These are phyloP conservation scores for Zosterops lateralis DNA, from an alignment of 2,113 vertebrate species.

Conservation along the genomic window DNA sequence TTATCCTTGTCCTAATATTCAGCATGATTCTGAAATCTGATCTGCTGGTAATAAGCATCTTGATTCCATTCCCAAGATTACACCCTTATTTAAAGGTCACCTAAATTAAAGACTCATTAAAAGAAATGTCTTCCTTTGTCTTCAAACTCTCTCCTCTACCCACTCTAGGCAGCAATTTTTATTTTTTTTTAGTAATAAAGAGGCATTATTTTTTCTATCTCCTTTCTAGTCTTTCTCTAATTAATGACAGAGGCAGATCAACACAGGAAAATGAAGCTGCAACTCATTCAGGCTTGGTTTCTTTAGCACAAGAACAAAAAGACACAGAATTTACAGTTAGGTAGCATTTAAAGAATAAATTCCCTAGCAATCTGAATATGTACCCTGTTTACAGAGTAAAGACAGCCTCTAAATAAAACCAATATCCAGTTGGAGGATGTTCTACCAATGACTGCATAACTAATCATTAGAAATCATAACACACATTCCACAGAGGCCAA, in stretches of 20 bases:
- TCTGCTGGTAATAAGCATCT: not conserved
- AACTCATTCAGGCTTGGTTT: not conserved
- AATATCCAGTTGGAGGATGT: not conserved
- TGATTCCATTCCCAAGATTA: constrained; percentile 11
- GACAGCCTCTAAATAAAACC: not conserved
- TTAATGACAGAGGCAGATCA: not conserved
- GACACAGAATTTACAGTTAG: not conserved
- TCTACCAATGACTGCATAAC: not conserved
- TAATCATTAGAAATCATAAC: constrained; percentile 36
- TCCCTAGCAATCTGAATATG: not conserved
- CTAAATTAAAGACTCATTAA: not conserved
- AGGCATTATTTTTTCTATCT: not conserved
- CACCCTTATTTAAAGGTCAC: not conserved
- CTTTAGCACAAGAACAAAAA: not conserved
- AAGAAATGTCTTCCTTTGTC: not conserved
- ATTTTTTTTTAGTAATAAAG: not conserved
- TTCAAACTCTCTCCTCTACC: not conserved
- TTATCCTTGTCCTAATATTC: not conserved
- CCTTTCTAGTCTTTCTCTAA: not conserved
- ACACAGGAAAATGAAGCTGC: not conserved
- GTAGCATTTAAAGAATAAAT: not conserved
- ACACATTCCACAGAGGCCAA: constrained; percentile 22
- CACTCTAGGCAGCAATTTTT: not conserved
- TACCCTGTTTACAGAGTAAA: not conserved
- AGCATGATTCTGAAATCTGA: not conserved